Percentiles rank a stretch among this genome's conserved stretches.
Evolutionary conservation across 2,797 vertebrate species (phyloP).

Genomic region (Bradypodion ventrale): DNA sequence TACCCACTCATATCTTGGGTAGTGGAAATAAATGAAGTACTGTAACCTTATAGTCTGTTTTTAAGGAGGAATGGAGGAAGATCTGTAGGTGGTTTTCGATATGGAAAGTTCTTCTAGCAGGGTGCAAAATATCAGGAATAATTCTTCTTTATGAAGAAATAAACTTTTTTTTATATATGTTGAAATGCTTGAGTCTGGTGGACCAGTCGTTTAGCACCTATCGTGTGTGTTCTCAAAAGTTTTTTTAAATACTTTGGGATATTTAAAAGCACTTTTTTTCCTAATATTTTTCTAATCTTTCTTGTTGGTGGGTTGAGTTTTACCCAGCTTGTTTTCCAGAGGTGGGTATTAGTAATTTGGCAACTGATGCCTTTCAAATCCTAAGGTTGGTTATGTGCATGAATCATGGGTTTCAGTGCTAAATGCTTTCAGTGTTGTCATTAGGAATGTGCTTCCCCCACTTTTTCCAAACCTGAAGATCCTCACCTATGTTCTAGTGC

Average conservation of each 20-base stretch:
- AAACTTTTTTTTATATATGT: constrained; percentile 42
- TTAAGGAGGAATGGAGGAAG: constrained; percentile 55
- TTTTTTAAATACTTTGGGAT: constrained; percentile 62
- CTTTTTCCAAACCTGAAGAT: constrained; percentile 71
- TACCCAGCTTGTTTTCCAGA: constrained; percentile 54
- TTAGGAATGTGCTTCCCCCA: constrained; percentile 55
- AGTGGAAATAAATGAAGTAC: constrained; percentile 61
- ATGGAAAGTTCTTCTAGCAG: constrained; percentile 62
- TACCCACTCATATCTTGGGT: constrained; percentile 39
- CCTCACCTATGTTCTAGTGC: constrained; percentile 73
- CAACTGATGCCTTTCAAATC: constrained; percentile 54
- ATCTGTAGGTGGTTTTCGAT: constrained; percentile 45
- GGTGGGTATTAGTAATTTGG: constrained; percentile 47
- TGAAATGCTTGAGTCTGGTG: constrained; percentile 48
- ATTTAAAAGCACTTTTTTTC: constrained; percentile 71
- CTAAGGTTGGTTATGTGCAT: constrained; percentile 44
- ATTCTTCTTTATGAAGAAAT: constrained; percentile 62
- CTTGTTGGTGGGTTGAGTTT: constrained; percentile 61
- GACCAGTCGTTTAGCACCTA: constrained; percentile 59
- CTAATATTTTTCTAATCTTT: constrained; percentile 69
- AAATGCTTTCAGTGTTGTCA: constrained; percentile 64
- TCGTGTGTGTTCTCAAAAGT: constrained; percentile 57
- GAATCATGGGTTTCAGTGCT: constrained; percentile 62
- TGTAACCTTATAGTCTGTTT: constrained; percentile 67
- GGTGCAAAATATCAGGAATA: constrained; percentile 70